These are phyloP conservation scores for Drosophila tristis DNA, from an alignment of 1,140 invertebrate genomes.

Conservation along the genomic window DNA sequence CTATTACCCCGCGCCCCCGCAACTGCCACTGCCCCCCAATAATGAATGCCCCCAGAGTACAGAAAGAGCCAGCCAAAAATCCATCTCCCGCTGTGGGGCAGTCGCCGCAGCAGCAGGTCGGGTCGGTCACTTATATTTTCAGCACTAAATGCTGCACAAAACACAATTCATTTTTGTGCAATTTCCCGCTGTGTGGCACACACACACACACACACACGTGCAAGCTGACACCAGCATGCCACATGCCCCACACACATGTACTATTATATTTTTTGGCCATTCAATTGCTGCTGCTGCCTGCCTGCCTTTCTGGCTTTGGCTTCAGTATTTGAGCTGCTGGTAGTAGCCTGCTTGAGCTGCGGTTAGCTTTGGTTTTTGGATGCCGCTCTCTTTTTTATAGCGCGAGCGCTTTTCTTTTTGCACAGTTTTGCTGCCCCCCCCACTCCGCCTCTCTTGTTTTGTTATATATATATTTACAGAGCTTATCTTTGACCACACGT, in stretches of 20 bases:
- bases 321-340: slow-evolving; percentile 67
- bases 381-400: slow-evolving; percentile 67
- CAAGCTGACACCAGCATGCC: slow-evolving; percentile 36
- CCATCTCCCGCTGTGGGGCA: slow-evolving; percentile 19
- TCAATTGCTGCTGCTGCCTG: slow-evolving; percentile 22
- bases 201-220: too few species aligned
- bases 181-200: slow-evolving; percentile 66
- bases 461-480: slow-evolving; percentile 67
- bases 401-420: slow-evolving; percentile 39
- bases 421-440: not conserved
- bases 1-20: not conserved
- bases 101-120: slow-evolving; percentile 24
- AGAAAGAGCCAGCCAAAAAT: not conserved
- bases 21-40: slow-evolving; percentile 5
- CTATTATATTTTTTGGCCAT: slow-evolving; percentile 69
- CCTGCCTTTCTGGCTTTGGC: slow-evolving; percentile 73
- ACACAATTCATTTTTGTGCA: slow-evolving; percentile 79
- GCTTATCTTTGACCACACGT: slow-evolving; percentile 82
- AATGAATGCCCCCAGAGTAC: not conserved
- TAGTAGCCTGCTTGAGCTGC: slow-evolving; percentile 78
- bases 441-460: slow-evolving; percentile 25
- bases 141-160: slow-evolving; percentile 73
- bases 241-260: slow-evolving; percentile 15
- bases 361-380: slow-evolving; percentile 73
- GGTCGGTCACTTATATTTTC: slow-evolving; percentile 43